Evolutionary conservation across 1,140 invertebrate species (phyloP).

Genomic region (Listronotus bonariensis): DNA sequence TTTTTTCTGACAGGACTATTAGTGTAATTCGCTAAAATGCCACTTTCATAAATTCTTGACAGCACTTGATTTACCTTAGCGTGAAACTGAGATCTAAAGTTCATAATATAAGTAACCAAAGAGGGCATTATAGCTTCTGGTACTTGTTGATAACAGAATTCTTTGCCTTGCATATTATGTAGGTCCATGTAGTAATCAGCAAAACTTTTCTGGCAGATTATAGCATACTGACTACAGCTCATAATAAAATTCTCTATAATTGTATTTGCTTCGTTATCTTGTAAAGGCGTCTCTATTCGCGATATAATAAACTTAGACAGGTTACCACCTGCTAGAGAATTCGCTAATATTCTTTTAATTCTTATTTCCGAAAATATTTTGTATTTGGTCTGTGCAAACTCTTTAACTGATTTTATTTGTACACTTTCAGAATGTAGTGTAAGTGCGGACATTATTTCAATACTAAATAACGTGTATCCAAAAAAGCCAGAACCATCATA

Average conservation of each 20-base stretch:
- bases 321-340: neutral
- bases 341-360: neutral
- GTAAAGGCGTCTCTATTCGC: neutral
- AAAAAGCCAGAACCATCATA: constrained; percentile 21
- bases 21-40: constrained; percentile 12
- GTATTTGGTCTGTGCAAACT: constrained; percentile 14
- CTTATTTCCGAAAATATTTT: neutral
- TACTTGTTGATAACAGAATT: constrained; percentile 13
- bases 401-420: constrained; percentile 7
- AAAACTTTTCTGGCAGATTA: constrained; percentile 17
- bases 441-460: constrained; percentile 7
- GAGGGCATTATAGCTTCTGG: constrained; percentile 26
- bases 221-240: constrained; percentile 3
- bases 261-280: neutral
- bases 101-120: constrained; percentile 16
- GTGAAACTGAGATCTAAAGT: constrained; percentile 6
- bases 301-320: neutral
- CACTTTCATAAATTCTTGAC: neutral
- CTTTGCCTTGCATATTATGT: neutral
- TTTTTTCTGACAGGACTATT: neutral
- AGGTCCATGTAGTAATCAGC: neutral
- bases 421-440: neutral
- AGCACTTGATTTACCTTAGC: constrained; percentile 13
- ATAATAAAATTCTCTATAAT: neutral
- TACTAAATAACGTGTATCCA: constrained; percentile 7